phyloP scores from a whole-genome alignment of 2,888 invertebrate genomes.

The Vanessa cardui region DNA sequence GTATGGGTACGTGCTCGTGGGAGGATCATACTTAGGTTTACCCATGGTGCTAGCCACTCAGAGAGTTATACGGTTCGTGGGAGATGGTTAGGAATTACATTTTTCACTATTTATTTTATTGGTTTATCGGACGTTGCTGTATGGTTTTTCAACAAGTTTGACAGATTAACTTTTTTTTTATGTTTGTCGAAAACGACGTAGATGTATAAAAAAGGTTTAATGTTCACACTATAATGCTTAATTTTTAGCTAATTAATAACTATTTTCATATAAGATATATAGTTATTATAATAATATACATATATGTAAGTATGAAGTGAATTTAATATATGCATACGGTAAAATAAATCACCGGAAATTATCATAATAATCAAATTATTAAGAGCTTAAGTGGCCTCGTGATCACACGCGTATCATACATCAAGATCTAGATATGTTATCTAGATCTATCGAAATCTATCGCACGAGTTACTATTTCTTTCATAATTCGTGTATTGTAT shows the following conservation, averaged over 20 bases:
- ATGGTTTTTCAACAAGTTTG: conserved; percentile 35
- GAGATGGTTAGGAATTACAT: conserved; percentile 42
- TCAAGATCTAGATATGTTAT: too few relatives aligned
- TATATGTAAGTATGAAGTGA: too few relatives aligned
- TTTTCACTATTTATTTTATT: conserved; percentile 39
- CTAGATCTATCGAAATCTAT: too few relatives aligned
- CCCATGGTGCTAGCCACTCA: conserved; percentile 60
- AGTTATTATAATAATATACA: too few relatives aligned
- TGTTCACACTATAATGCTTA: background rate
- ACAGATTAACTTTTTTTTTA: background rate
- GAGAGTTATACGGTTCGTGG: conserved; percentile 48
- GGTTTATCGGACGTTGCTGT: conserved; percentile 38
- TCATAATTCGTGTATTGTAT: too few relatives aligned
- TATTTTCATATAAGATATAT: too few relatives aligned
- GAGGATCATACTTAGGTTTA: conserved; percentile 58
- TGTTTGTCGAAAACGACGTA: background rate
- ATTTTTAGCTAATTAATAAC: background rate
- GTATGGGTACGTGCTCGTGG: conserved; percentile 59
- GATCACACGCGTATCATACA: too few relatives aligned
- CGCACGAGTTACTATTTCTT: too few relatives aligned
- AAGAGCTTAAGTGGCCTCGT: too few relatives aligned
- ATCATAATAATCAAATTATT: too few relatives aligned
- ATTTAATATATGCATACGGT: too few relatives aligned
- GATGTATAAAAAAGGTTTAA: background rate
- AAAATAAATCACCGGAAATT: too few relatives aligned